Evolutionary conservation across 2,888 invertebrate species (phyloP), one percentile per base, ranked within the genome.

Genomic region (Eristalinus aeneus): DNA sequence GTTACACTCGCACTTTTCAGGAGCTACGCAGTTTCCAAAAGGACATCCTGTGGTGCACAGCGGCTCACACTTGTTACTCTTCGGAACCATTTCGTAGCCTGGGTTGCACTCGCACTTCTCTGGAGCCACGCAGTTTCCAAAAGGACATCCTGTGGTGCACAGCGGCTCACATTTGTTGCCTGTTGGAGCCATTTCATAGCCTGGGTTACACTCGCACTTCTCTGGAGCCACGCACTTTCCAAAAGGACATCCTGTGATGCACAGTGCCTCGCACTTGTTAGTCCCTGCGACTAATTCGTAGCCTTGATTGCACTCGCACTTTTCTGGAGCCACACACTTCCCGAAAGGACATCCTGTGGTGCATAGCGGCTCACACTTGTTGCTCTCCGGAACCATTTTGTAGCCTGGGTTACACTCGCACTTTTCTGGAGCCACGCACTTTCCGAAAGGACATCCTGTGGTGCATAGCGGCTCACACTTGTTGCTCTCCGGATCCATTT

Each of bases 191-290:
- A 39, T 39, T n/a, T 12, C 12, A 12, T 39, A 39, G 39, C 39
- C 39, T 11, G 91, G 89, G 36, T 88, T 89, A 31, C 92, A 92
- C 10, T 86, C 92, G 90, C 96, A 96, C 0, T 92, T 92, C 75
- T 94, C 93, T 1, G 85, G 93, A 91, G 91, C 96, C 94, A 94
- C 93, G 90, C 96, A 96, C 32, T 89, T 95, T 94, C 91, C 92
- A 75, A 90, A 91, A 1, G 20, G 34, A 31, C 96, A 96, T 4
- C 94, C 94, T 31, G 93, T 92, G 0, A 94, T 93, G 89, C 96
- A 96, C n/a, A 91, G 89, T 0, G 94, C 93, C 4, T 93, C 91
- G 81, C 94, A 94, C 88, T 91, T 92, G 72, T 91, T 91, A 1
- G 91, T 91, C 0, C 90, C 89, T 1, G 89, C 88, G 75, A 93